Evolutionary conservation across 2,888 invertebrate species (phyloP).

Genomic region (Pycnomerus fuliginosus): DNA sequence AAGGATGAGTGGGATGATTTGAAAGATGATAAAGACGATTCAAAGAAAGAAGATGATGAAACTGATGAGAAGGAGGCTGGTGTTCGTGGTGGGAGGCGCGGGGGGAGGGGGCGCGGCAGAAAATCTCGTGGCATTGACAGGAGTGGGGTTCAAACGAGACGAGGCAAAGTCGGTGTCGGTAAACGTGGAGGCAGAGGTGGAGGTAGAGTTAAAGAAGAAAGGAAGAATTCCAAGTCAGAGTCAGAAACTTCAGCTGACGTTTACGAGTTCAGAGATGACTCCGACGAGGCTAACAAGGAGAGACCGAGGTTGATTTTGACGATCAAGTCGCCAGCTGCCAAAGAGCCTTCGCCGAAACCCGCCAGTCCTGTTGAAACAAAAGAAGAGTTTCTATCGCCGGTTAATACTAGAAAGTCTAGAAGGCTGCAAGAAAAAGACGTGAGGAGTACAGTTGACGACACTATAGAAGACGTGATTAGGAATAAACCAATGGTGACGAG

Average conservation of each 20-base stretch:
- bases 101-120: conserved; percentile 46
- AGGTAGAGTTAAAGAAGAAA: conserved; percentile 57
- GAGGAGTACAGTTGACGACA: conserved; percentile 78
- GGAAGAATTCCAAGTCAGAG: conserved; percentile 58
- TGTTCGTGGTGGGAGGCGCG: conserved; percentile 9
- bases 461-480: conserved; percentile 86
- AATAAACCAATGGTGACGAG: conserved; percentile 57
- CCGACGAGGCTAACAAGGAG: conserved; percentile 70
- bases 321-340: conserved; percentile 67
- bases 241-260: conserved; percentile 68
- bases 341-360: conserved; percentile 51
- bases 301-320: conserved; percentile 78
- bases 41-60: conserved; percentile 18
- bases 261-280: conserved; percentile 90
- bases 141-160: conserved; percentile 60
- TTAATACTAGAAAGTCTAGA: conserved; percentile 77
- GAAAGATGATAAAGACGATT: conserved; percentile 15
- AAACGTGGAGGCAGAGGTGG: conserved; percentile 54
- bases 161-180: conserved; percentile 42
- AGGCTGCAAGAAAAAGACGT: conserved; percentile 77
- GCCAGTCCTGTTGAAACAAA: conserved; percentile 58
- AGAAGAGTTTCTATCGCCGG: conserved; percentile 65
- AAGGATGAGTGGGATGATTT: conserved; percentile 41
- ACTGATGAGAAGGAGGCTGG: conserved; percentile 47
- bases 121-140: conserved; percentile 46